These are phyloP conservation scores for Linnaemya vulpina DNA, from an alignment of 2,888 invertebrate species.

Conservation along the genomic window DNA sequence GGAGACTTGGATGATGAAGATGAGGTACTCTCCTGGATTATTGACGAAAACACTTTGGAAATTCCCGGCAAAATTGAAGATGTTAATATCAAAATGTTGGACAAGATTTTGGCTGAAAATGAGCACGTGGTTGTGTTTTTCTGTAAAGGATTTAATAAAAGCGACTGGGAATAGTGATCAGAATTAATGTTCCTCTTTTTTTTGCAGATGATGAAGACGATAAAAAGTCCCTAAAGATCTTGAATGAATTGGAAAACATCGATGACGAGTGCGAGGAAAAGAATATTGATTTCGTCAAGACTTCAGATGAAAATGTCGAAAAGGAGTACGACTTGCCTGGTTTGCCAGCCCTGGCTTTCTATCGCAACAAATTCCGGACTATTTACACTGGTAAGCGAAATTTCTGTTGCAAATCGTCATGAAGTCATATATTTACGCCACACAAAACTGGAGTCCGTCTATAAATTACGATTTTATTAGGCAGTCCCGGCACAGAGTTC, in stretches of 20 bases:
- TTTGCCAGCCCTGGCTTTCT: slow-evolving; percentile 93
- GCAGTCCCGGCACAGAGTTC: no score
- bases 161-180: not conserved
- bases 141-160: slow-evolving; percentile 86
- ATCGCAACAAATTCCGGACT: slow-evolving; percentile 93
- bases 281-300: slow-evolving; percentile 95
- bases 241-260: slow-evolving; percentile 94
- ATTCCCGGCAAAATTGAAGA: slow-evolving; percentile 97
- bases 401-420: not conserved
- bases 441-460: no score
- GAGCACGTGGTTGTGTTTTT: slow-evolving; percentile 96
- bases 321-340: slow-evolving; percentile 93
- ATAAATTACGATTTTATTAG: no score
- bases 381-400: slow-evolving; percentile 87
- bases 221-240: slow-evolving; percentile 93
- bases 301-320: slow-evolving; percentile 93
- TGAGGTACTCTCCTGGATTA: slow-evolving; percentile 94
- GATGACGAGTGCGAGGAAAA: slow-evolving; percentile 96
- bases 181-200: not conserved
- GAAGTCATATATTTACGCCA: no score
- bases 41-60: slow-evolving; percentile 94
- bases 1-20: slow-evolving; percentile 96
- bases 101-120: slow-evolving; percentile 93
- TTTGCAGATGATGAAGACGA: slow-evolving; percentile 92
- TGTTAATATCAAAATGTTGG: slow-evolving; percentile 94